Conservation (phyloP, 2,113 vertebrate species). For the Leuciscus idus region DNA sequence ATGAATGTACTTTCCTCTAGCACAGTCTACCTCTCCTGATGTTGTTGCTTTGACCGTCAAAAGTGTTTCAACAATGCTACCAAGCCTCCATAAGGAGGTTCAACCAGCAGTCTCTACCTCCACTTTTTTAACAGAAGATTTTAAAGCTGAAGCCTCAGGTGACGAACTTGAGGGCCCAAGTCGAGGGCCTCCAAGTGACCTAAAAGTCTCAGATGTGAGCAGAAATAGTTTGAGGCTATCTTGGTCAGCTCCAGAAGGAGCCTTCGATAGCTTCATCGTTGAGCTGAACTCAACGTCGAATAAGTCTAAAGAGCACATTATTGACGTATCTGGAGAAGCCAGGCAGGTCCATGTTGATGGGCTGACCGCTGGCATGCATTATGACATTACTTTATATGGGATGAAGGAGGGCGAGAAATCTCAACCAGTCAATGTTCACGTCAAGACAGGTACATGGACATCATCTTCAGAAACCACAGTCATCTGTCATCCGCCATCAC, state of each 20-base stretch:
- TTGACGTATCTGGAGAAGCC: slow-evolving; percentile 62
- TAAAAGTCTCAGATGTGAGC: slow-evolving; percentile 59
- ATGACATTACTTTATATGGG: slow-evolving; percentile 68
- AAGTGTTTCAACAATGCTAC: slow-evolving; percentile 53
- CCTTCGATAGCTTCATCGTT: slow-evolving; percentile 65
- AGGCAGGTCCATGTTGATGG: slow-evolving; percentile 63
- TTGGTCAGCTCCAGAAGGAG: slow-evolving; percentile 59
- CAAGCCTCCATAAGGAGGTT: slow-evolving; percentile 51
- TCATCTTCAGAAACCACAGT: slow-evolving; percentile 22
- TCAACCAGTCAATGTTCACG: slow-evolving; percentile 64
- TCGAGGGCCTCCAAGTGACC: slow-evolving; percentile 25
- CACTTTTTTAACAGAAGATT: slow-evolving; percentile 31
- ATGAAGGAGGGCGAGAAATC: slow-evolving; percentile 65
- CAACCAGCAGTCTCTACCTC: slow-evolving; percentile 27
- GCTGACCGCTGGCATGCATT: slow-evolving; percentile 62
- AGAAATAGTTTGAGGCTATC: slow-evolving; percentile 58
- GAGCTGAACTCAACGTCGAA: slow-evolving; percentile 60
- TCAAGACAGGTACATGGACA: slow-evolving; percentile 73
- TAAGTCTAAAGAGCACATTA: slow-evolving; percentile 37
- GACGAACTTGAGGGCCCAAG: slow-evolving; percentile 54
- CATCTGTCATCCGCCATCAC: not conserved
- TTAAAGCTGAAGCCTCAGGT: slow-evolving; percentile 41
- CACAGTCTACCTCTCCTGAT: slow-evolving; percentile 68
- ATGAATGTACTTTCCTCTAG: slow-evolving; percentile 73
- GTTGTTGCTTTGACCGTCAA: slow-evolving; percentile 64